phyloP scores from a whole-genome alignment of 23 tunicate genomes.

The Corella eumyota region DNA sequence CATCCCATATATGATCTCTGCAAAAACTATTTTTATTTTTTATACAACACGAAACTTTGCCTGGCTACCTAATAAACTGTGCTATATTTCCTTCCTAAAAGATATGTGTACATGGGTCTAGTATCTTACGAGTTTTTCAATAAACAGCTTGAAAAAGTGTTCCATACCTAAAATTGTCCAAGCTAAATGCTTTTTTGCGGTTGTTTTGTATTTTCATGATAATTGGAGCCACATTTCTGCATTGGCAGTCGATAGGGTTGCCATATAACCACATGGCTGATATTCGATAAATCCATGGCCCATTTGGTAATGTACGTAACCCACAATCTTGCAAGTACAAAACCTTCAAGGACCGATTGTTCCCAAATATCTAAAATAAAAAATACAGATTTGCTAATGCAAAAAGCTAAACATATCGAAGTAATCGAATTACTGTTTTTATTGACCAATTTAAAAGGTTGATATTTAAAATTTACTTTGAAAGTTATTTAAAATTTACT shows the following conservation, averaged over 20 bases:
- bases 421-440: no score
- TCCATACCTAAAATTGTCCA: no score
- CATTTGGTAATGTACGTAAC: conserved; percentile 24
- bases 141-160: not conserved
- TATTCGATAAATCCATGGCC: conserved; percentile 39
- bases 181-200: no score
- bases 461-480: not conserved
- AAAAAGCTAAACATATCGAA: no score
- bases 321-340: conserved; percentile 68
- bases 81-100: no score
- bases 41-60: not conserved
- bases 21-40: not conserved
- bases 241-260: conserved; percentile 58
- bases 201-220: conserved; percentile 9
- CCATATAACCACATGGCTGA: conserved; percentile 53
- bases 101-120: no score
- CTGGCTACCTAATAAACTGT: no score
- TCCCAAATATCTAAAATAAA: conserved; percentile 29
- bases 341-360: conserved; percentile 4
- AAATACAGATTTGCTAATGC: not conserved
- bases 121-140: no score
- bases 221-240: conserved; percentile 25
- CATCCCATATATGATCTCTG: conserved; percentile 21
- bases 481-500: conserved; percentile 6
- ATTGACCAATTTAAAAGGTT: not conserved